Evolutionary conservation across 2,888 invertebrate genomes (phyloP).

Genomic region (Pristionchus arcanus): DNA sequence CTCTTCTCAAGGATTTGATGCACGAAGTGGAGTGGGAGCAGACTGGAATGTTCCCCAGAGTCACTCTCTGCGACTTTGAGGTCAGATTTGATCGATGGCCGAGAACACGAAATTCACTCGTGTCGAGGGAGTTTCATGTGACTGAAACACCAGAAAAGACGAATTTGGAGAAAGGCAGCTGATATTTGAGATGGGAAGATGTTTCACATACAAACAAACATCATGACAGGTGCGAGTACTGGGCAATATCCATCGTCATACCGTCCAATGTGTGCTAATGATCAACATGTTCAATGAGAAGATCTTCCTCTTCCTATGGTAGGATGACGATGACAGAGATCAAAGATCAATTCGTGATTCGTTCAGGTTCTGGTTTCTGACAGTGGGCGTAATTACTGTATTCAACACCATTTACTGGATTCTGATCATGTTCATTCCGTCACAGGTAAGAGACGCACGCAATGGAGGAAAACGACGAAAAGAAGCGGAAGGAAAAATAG

Average conservation of each 20-base stretch:
- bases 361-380: constrained; percentile 78
- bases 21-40: constrained; percentile 79
- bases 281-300: constrained; percentile 80
- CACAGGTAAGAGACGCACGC: constrained; percentile 68
- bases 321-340: not conserved
- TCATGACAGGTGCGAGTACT: constrained; percentile 75
- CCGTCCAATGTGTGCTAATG: constrained; percentile 79
- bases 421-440: constrained; percentile 79
- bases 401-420: constrained; percentile 79
- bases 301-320: constrained; percentile 71
- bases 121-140: not conserved
- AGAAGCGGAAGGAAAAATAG: not conserved
- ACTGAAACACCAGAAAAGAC: not conserved
- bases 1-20: constrained; percentile 78
- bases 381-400: constrained; percentile 78
- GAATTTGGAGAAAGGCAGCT: not conserved
- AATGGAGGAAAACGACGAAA: not conserved
- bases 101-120: not conserved
- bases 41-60: constrained; percentile 79
- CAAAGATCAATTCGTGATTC: not conserved
- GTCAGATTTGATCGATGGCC: constrained; percentile 59
- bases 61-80: constrained; percentile 79
- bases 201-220: not conserved
- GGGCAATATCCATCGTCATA: constrained; percentile 79
- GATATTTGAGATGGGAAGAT: not conserved